Evolutionary conservation across 2,113 vertebrate genomes (phyloP).

Genomic region (Sapayoa aenigma): DNA sequence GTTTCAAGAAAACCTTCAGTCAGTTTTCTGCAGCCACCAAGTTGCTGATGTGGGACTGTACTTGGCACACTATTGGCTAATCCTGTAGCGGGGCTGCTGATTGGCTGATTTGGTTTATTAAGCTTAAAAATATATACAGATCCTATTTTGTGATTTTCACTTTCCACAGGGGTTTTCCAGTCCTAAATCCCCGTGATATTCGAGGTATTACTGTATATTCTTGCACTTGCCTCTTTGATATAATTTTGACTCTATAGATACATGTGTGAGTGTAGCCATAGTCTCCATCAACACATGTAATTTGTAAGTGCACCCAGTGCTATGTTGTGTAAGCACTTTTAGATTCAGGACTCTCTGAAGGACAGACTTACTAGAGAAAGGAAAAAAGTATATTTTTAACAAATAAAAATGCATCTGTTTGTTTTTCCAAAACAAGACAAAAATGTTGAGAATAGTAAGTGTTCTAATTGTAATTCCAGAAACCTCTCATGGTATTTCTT

Average conservation of each 20-base stretch:
- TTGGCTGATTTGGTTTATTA: too few relatives aligned
- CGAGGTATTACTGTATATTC: too few relatives aligned
- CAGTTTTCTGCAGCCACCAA: too few relatives aligned
- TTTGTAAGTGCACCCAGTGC: neutral
- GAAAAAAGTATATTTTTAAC: neutral
- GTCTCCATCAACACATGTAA: neutral
- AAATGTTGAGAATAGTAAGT: slow-evolving; percentile 36
- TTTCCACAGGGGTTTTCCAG: too few relatives aligned
- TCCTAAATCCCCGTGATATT: too few relatives aligned
- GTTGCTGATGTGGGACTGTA: too few relatives aligned
- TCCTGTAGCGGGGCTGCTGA: too few relatives aligned
- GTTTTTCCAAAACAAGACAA: slow-evolving; percentile 44
- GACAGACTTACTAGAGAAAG: neutral
- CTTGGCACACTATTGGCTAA: too few relatives aligned
- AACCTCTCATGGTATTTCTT: slow-evolving; percentile 42
- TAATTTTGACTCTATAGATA: neutral
- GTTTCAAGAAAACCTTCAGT: too few relatives aligned
- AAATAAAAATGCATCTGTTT: neutral
- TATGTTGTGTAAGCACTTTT: neutral
- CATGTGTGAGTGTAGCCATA: neutral
- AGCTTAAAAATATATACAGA: too few relatives aligned
- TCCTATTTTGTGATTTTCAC: too few relatives aligned
- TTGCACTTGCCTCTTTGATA: neutral
- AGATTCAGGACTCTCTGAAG: neutral
- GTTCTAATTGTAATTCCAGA: slow-evolving; percentile 54